Percentiles rank a stretch among this genome's conserved stretches.
Evolutionary conservation across 2,113 vertebrate genomes (phyloP).

Genomic region (Chaenocephalus aceratus): DNA sequence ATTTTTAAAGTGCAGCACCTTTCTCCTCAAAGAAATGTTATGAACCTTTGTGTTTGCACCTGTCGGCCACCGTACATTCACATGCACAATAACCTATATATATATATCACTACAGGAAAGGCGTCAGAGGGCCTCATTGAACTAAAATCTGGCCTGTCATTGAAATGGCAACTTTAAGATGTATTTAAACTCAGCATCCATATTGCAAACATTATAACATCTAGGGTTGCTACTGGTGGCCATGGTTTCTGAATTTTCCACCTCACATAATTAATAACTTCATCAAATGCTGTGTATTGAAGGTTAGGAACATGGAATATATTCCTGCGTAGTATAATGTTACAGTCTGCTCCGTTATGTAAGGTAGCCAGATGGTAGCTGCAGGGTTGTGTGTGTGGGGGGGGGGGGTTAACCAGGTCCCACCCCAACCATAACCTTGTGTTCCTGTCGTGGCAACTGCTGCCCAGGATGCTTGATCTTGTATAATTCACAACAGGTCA

Average conservation of each 20-base stretch:
- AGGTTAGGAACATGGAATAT: slow-evolving; percentile 1
- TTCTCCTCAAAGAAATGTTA: too few species aligned
- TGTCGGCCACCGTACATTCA: too few species aligned
- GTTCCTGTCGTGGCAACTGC: slow-evolving; percentile 8
- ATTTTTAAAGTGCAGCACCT: too few species aligned
- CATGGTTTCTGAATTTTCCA: too few species aligned
- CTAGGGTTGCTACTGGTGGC: neutral
- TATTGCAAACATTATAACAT: neutral
- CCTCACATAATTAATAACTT: neutral
- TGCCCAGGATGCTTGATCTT: slow-evolving; percentile 17
- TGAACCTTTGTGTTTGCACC: too few species aligned
- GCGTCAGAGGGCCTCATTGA: too few species aligned
- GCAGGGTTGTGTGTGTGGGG: neutral
- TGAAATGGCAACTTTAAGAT: too few species aligned
- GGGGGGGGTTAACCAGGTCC: slow-evolving; percentile 1
- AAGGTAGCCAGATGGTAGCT: slow-evolving; percentile 69
- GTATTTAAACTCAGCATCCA: too few species aligned
- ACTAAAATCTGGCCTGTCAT: too few species aligned
- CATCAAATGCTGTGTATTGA: neutral
- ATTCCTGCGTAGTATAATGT: neutral
- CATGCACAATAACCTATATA: too few species aligned
- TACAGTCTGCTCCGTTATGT: slow-evolving; percentile 39
- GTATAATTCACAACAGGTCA: slow-evolving; percentile 37
- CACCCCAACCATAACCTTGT: slow-evolving; percentile 20
- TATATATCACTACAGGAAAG: too few species aligned